Evolutionary conservation across 53 echinoderm and acorn worm species (phyloP).

Genomic region (Arbacia lixula): DNA sequence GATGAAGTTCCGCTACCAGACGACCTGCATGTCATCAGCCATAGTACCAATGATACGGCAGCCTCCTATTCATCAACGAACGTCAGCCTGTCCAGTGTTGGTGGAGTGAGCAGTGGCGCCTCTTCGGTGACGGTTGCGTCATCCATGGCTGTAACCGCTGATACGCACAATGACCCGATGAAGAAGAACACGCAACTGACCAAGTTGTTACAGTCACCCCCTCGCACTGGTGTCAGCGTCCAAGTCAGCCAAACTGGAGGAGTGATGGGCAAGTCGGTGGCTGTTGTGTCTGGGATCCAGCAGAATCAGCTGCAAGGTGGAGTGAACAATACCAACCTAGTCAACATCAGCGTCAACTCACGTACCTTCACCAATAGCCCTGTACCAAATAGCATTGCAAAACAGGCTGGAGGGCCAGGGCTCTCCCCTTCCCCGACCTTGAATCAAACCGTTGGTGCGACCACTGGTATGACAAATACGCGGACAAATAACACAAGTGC

Average conservation of each 20-base stretch:
- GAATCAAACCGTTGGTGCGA: constrained; percentile 67
- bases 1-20: constrained; percentile 74
- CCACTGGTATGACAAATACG: constrained; percentile 58
- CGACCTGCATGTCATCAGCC: constrained; percentile 74
- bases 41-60: constrained; percentile 60
- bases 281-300: constrained; percentile 56
- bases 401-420: constrained; percentile 61
- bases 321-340: constrained; percentile 48
- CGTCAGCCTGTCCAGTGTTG: constrained; percentile 32
- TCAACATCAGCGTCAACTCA: constrained; percentile 43
- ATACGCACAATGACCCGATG: constrained; percentile 71
- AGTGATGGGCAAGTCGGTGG: constrained; percentile 67
- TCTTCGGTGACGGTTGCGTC: constrained; percentile 63
- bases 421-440: constrained; percentile 53
- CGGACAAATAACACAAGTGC: constrained; percentile 65
- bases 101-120: constrained; percentile 68
- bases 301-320: constrained; percentile 65
- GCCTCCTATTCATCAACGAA: constrained; percentile 49
- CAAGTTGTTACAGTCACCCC: constrained; percentile 86
- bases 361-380: constrained; percentile 56
- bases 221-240: constrained; percentile 73
- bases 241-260: constrained; percentile 59
- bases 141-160: constrained; percentile 58
- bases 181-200: constrained; percentile 96
- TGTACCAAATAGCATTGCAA: constrained; percentile 76